Conservation (phyloP, 2,797 vertebrate species). For the Eptatretus atami region DNA sequence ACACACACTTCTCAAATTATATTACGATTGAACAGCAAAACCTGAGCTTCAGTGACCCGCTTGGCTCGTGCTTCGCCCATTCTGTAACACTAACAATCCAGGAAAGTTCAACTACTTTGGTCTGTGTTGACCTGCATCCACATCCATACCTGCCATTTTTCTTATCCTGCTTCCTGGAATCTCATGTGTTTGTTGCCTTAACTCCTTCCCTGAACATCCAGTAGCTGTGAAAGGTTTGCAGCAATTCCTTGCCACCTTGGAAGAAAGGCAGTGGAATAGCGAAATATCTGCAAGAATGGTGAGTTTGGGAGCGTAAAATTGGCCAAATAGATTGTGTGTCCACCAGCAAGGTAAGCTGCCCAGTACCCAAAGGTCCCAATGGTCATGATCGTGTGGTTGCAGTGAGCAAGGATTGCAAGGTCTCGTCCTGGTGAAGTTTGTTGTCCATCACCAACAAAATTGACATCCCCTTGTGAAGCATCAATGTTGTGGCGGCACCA, state of each 20-base stretch:
- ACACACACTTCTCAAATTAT: too few relatives aligned
- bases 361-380: conserved; percentile 18
- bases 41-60: too few relatives aligned
- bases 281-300: conserved; percentile 13
- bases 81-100: too few relatives aligned
- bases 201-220: too few relatives aligned
- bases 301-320: conserved; percentile 14
- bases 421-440: conserved; percentile 13
- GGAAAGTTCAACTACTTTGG: too few relatives aligned
- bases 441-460: conserved; percentile 13
- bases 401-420: conserved; percentile 14
- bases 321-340: conserved; percentile 14
- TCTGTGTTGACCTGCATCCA: too few relatives aligned
- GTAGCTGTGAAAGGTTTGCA: conserved; percentile 12
- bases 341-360: conserved; percentile 14
- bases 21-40: too few relatives aligned
- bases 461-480: conserved; percentile 12
- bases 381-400: conserved; percentile 18
- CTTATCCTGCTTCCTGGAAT: too few relatives aligned
- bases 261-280: conserved; percentile 13
- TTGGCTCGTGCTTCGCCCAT: too few relatives aligned
- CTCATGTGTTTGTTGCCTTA: too few relatives aligned
- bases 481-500: conserved; percentile 15
- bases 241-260: conserved; percentile 15
- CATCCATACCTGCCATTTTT: too few relatives aligned